Base-by-base conservation (phyloP, 2,888 invertebrate genomes). In the Oasisia sp. region DNA sequence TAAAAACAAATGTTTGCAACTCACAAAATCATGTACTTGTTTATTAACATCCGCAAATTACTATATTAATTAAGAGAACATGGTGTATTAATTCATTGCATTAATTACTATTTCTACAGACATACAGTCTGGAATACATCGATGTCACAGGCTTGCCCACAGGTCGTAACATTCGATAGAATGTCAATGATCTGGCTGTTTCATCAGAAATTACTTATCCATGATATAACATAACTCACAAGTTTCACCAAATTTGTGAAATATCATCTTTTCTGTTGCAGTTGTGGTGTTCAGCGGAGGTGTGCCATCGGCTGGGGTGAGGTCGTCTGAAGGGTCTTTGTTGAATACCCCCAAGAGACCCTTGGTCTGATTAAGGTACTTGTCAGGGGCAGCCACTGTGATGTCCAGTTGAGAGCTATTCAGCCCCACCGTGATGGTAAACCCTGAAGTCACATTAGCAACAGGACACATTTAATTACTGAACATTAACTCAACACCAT, bases 311-410 rank as follows among this genome's bases (percentile, higher is more conserved):
- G 91, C 44, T 32, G 50, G 44, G 12, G 91, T 91, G 32, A 91
- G 45, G 50, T 91, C 91, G 45, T 91, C 91, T 32, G 50, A 91
- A 12, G 19, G 91, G 50, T 91, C 91, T 38, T 50, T 45, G 50
- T 91, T 91, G 50, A 91, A 91, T 14, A 91, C 91, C 19, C 91
- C 91, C 19, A 45, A 19, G 32, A 91, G 50, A 91, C 91, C 91
- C 32, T 12, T 27, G 44, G 91, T 91, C 19, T 27, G 27, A 45
- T 91, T 91, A 14, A 45, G 38, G n/a, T 27, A 91, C 44, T 91
- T 45, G 44, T 38, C 91, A 5, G 91, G 38, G 32, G 44, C 38
- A 19, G 32, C 91, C 19, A 91, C 50, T 32, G 50, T 38, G 50
- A 91, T 91, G 38, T 91, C 45, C 38, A 91, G 74, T 27, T 74